phyloP scores from a whole-genome alignment of 2,113 vertebrate species.

The Nestor notabilis region DNA sequence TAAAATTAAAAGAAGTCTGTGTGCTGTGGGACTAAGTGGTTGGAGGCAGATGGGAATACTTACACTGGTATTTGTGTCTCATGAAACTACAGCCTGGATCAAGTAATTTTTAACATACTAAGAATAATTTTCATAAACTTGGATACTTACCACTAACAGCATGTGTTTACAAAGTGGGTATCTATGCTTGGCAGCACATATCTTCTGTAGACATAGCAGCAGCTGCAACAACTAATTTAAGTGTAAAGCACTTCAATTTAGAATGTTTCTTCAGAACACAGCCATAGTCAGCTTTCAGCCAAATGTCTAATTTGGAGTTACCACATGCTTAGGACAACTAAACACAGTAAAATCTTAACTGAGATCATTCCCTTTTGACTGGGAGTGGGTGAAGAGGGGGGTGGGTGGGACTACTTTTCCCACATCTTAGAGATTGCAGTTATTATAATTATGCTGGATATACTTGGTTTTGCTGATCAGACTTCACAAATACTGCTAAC shows the following conservation, averaged over 20 bases:
- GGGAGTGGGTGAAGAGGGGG: background rate
- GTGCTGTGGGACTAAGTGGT: background rate
- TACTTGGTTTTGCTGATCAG: background rate
- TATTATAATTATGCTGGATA: background rate
- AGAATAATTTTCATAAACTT: slow-evolving; percentile 3
- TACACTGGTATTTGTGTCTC: background rate
- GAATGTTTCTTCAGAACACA: slow-evolving; percentile 2
- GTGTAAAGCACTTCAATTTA: slow-evolving; percentile 10
- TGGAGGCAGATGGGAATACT: slow-evolving; percentile 8
- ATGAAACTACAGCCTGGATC: background rate
- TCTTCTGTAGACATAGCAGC: background rate
- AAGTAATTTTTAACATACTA: background rate
- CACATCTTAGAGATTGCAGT: background rate
- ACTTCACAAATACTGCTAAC: background rate
- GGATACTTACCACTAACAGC: background rate
- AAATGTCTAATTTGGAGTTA: background rate
- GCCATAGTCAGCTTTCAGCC: background rate
- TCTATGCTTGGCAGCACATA: background rate
- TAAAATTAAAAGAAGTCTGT: background rate
- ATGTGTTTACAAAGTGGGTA: background rate
- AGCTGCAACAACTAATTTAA: slow-evolving; percentile 32
- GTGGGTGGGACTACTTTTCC: background rate
- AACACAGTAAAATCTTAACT: background rate
- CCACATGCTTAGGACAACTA: background rate
- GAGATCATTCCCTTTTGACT: background rate